phyloP scores from a whole-genome alignment of 2,888 invertebrate genomes.

The Ornithoptera alexandrae region DNA sequence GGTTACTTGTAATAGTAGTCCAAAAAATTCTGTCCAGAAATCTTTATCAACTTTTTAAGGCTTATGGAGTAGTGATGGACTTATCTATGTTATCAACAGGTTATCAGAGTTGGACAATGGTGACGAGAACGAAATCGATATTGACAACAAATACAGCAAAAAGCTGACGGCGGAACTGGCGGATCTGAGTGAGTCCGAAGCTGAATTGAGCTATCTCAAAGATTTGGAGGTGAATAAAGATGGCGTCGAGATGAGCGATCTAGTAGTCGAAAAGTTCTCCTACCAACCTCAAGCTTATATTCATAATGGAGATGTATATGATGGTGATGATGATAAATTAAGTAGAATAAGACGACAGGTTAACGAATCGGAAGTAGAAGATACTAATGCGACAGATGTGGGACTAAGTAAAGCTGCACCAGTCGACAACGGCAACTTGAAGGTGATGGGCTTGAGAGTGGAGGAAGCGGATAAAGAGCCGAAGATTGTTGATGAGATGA shows the following conservation, averaged over 20 bases:
- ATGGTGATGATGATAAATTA: constrained; percentile 5
- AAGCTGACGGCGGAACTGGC: constrained; percentile 25
- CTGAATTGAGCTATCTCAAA: constrained; percentile 36
- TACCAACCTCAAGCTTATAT: constrained; percentile 24
- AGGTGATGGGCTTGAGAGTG: constrained; percentile 58
- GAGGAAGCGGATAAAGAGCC: constrained; percentile 67
- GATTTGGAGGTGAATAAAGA: constrained; percentile 44
- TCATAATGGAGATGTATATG: not conserved
- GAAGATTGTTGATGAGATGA: constrained; percentile 60
- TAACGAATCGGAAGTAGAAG: constrained; percentile 3
- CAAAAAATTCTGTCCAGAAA: too few species aligned
- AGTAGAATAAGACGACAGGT: constrained; percentile 35
- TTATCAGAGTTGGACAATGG: constrained; percentile 36
- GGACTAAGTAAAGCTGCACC: constrained; percentile 6
- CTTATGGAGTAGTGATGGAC: not conserved
- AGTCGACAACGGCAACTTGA: constrained; percentile 33
- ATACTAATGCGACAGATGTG: not conserved
- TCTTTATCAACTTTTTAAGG: too few species aligned
- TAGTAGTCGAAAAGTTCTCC: constrained; percentile 41
- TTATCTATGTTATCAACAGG: constrained; percentile 31
- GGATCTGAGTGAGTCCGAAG: constrained; percentile 36
- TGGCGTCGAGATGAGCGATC: constrained; percentile 35
- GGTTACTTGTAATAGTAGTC: too few species aligned
- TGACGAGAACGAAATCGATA: constrained; percentile 32
- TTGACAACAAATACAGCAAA: constrained; percentile 33